Evolutionary conservation across 1,140 invertebrate species (phyloP), one percentile per base, ranked within the genome.

Genomic region (Euschistus heros): DNA sequence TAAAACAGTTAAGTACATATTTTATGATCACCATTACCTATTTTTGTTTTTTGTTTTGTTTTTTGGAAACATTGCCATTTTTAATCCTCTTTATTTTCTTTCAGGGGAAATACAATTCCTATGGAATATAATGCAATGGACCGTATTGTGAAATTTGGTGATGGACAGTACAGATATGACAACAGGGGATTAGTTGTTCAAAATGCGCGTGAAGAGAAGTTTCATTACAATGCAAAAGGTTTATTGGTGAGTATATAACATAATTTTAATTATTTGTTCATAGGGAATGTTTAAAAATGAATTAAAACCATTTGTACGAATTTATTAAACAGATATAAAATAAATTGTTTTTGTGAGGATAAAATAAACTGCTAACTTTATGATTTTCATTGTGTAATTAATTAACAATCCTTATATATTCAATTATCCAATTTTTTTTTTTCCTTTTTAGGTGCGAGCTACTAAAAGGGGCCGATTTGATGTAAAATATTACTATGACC

Each of bases 401-500:
- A 50, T 17, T 47, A 47, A 20, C 10, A n/a, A 8, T 50, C 20
- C n/a, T 6, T 22, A 59, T 33, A 59, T 15, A 59, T 15, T 17
- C 6, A 26, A 24, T 27, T 17, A 59, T 24, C 5, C 8, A 63
- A 46, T 54, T 42, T 33, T 64, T 61, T 54, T 55, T 67, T 13
- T 52, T 67, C 30, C 42, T 61, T n/a, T n/a, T 8, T 44, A 73
- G 73, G 83, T 88, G 6, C 80, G 91, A 67, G 91, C 92, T 4
- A 86, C 82, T 0, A 90, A 91, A 75, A 81, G 85, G 63, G 90
- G 90, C 52, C 80, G 91, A 69, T 94, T 94, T 75, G 92, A 97
- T 74, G 89, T 96, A 0, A 80, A 86, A n/a, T 97, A 96, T 74
- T 92, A 87, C 72, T 98, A 98, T 72, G 94, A 98, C 74, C 89